Evolutionary conservation across 2,888 invertebrate species (phyloP).

Genomic region (Aphodius granarius): DNA sequence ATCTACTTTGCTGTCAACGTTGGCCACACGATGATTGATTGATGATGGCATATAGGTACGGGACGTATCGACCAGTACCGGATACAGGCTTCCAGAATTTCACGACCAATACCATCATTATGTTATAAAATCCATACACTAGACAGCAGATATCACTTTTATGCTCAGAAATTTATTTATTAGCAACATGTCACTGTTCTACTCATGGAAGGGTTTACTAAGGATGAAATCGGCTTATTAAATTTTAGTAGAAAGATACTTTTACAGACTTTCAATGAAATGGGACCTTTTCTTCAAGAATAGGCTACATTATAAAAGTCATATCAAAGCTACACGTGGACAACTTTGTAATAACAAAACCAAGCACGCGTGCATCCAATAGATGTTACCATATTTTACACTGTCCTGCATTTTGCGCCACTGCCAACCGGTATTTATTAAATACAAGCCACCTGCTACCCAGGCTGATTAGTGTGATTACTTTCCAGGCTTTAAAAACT

Average conservation of each 20-base stretch:
- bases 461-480: neutral
- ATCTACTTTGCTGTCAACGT: neutral
- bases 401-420: neutral
- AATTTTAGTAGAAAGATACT: too few species aligned
- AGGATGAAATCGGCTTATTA: too few species aligned
- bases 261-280: too few species aligned
- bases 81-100: neutral
- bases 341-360: neutral
- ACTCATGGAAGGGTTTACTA: too few species aligned
- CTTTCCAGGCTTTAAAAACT: neutral
- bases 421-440: neutral
- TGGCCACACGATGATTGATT: neutral
- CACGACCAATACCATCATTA: neutral
- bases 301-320: too few species aligned
- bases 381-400: neutral
- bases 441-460: neutral
- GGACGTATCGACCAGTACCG: neutral
- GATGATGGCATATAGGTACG: neutral
- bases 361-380: neutral
- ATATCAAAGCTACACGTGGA: neutral
- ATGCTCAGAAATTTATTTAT: too few species aligned
- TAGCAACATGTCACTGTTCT: too few species aligned
- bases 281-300: too few species aligned
- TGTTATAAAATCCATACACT: neutral
- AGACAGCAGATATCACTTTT: too few species aligned